Conservation (phyloP, 1,140 invertebrate genomes). For the Andricus grossulariae region DNA sequence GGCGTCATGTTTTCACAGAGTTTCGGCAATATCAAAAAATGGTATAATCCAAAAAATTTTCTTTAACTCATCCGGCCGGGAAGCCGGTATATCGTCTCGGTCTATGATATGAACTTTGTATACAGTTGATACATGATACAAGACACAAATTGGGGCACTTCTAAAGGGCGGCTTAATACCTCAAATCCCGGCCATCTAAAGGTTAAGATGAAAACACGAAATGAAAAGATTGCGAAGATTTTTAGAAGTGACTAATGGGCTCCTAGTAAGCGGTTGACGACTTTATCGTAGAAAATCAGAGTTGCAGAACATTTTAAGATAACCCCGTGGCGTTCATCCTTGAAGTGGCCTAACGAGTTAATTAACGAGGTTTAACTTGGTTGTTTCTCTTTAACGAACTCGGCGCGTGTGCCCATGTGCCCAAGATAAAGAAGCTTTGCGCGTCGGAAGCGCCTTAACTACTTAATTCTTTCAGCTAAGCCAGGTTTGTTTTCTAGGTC, state of each 20-base stretch:
- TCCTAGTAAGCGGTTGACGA: background rate
- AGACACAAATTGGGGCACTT: no score
- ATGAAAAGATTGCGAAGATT: background rate
- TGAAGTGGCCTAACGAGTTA: conserved; percentile 29
- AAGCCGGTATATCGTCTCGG: no score
- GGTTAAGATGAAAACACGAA: no score
- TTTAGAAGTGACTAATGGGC: conserved; percentile 8
- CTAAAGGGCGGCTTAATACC: no score
- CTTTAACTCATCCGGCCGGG: no score
- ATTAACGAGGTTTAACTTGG: conserved; percentile 22
- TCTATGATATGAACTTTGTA: no score
- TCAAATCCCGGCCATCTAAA: no score
- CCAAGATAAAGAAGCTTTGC: conserved; percentile 16
- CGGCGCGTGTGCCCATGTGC: conserved; percentile 20
- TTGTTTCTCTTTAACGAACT: conserved; percentile 26
- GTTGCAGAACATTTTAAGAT: conserved; percentile 30
- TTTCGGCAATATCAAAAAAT: no score
- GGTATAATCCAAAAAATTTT: no score
- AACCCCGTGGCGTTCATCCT: conserved; percentile 10
- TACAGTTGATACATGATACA: no score
- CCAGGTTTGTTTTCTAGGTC: conserved; percentile 35
- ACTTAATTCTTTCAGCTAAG: conserved; percentile 26
- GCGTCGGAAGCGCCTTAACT: conserved; percentile 18
- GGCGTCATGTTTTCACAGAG: no score
- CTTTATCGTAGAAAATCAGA: conserved; percentile 26